Evolutionary conservation across 2,888 invertebrate species (phyloP).

Genomic region (Gari tellinella): DNA sequence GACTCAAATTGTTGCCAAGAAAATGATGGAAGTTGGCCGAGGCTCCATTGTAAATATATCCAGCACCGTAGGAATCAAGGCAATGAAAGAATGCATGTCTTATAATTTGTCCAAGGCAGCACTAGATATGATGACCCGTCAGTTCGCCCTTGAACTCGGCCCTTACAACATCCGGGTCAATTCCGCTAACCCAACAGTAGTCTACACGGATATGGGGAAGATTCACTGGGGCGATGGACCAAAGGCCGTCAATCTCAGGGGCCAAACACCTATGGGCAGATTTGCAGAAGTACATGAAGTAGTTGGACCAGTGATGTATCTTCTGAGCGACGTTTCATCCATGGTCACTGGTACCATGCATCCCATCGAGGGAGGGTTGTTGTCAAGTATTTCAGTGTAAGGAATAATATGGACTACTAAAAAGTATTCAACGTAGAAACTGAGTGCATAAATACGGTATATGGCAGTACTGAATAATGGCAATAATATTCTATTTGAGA

Average conservation of each 20-base stretch:
- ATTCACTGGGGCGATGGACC: slow-evolving; percentile 90
- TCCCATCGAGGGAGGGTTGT: slow-evolving; percentile 53
- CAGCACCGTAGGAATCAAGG: slow-evolving; percentile 88
- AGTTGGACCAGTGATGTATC: slow-evolving; percentile 47
- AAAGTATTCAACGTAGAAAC: not conserved
- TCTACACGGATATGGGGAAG: slow-evolving; percentile 94
- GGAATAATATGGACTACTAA: not conserved
- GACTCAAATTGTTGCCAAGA: slow-evolving; percentile 90
- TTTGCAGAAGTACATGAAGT: slow-evolving; percentile 86
- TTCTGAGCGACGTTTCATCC: slow-evolving; percentile 49
- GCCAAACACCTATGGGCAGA: slow-evolving; percentile 92
- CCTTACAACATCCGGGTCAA: slow-evolving; percentile 93
- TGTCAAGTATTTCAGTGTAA: slow-evolving; percentile 41
- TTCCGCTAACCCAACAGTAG: slow-evolving; percentile 95
- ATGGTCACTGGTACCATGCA: slow-evolving; percentile 54
- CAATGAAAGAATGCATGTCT: slow-evolving; percentile 88
- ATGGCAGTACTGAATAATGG: no score
- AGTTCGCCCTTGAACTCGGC: slow-evolving; percentile 94
- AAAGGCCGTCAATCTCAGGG: slow-evolving; percentile 89
- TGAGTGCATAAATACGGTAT: no score
- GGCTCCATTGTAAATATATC: slow-evolving; percentile 95
- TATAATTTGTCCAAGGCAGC: slow-evolving; percentile 95
- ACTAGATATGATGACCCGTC: slow-evolving; percentile 92
- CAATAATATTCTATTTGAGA: no score
- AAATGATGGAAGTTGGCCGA: slow-evolving; percentile 89